Conservation (phyloP, 2,888 invertebrate genomes). For the Rotaria macrura region DNA sequence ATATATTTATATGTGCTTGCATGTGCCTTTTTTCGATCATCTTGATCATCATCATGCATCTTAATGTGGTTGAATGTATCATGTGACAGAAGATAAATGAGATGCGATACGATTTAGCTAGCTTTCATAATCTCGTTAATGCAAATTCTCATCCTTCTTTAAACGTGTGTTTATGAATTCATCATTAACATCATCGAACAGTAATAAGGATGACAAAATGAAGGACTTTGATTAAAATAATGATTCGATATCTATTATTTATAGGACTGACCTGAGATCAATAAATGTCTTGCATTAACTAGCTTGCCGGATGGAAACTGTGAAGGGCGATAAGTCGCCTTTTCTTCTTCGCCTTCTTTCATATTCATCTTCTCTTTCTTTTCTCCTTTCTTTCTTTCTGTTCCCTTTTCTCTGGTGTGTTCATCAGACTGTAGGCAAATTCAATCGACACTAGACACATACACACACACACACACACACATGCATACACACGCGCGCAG, state of each 20-base stretch:
- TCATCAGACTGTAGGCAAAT: constrained; percentile 21
- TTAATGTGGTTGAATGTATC: neutral
- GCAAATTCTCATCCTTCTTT: neutral
- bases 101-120: neutral
- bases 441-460: neutral
- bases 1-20: neutral
- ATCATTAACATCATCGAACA: constrained; percentile 1
- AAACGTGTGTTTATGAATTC: neutral
- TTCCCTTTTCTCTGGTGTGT: constrained; percentile 5
- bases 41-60: neutral
- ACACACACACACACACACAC: neutral
- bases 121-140: neutral
- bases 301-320: neutral
- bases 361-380: neutral
- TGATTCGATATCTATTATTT: neutral
- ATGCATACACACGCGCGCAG: neutral
- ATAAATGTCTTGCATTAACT: neutral
- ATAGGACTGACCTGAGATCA: neutral
- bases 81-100: neutral
- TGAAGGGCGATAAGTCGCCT: neutral
- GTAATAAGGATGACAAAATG: neutral
- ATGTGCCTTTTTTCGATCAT: too few relatives aligned
- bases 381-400: neutral
- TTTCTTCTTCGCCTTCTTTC: neutral
- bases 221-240: neutral